Evolutionary conservation across 2,888 invertebrate species (phyloP).

Genomic region (Rosalia funebris): DNA sequence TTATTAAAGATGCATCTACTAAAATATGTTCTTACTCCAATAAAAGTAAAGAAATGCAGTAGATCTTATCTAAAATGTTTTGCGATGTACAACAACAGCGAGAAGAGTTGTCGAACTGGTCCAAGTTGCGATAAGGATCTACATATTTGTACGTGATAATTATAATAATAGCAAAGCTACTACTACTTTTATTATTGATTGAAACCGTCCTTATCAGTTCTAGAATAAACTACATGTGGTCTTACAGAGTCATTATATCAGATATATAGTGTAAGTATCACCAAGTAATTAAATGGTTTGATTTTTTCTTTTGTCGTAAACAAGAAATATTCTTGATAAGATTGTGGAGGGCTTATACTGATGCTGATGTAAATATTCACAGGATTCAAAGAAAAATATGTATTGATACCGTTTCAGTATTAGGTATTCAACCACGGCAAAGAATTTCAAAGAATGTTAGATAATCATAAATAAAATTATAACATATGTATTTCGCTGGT

Average conservation of each 20-base stretch:
- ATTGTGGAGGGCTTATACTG: too few relatives aligned
- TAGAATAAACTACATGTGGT: slow-evolving; percentile 12
- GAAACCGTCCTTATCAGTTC: slow-evolving; percentile 23
- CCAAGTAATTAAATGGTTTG: not conserved
- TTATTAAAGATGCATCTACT: not conserved
- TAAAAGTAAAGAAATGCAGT: not conserved
- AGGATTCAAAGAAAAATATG: too few relatives aligned
- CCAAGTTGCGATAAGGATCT: slow-evolving; percentile 31
- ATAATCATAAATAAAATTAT: too few relatives aligned
- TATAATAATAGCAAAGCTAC: slow-evolving; percentile 38
- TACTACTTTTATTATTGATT: slow-evolving; percentile 32
- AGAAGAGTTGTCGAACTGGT: slow-evolving; percentile 30
- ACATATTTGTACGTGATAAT: slow-evolving; percentile 44
- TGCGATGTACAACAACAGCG: slow-evolving; percentile 20
- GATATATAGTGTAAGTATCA: not conserved
- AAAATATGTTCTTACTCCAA: not conserved
- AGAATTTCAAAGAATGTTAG: too few relatives aligned
- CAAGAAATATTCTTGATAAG: not conserved
- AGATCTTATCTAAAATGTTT: slow-evolving; percentile 31
- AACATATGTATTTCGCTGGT: too few relatives aligned
- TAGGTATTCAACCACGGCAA: too few relatives aligned
- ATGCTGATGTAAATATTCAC: too few relatives aligned
- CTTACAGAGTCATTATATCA: slow-evolving; percentile 9
- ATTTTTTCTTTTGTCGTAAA: not conserved
- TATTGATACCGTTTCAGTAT: too few relatives aligned